Percentiles rank a stretch among this genome's conserved stretches.
These are phyloP conservation scores for Pristionchus maxplancki DNA, from an alignment of 2,888 invertebrate genomes.

Conservation along the genomic window DNA sequence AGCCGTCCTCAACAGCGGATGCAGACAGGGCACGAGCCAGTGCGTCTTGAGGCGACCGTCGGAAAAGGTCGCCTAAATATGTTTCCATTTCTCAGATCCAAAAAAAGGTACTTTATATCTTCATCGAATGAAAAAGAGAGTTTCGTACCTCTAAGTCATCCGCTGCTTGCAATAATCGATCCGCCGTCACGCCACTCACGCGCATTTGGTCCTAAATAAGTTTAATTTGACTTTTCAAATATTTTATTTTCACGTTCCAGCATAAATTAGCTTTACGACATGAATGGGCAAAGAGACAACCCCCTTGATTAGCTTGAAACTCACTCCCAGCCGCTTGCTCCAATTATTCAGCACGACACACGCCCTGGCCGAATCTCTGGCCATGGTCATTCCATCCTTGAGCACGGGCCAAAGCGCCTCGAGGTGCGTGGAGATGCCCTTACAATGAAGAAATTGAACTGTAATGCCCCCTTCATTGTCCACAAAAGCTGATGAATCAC, in stretches of 20 bases:
- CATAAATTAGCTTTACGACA: neutral
- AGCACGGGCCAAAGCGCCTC: conserved; percentile 44
- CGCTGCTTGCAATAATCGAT: conserved; percentile 10
- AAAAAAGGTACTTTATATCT: no score
- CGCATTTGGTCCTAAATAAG: conserved; percentile 41
- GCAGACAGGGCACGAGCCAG: conserved; percentile 43
- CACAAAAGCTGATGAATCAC: no score
- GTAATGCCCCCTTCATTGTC: no score
- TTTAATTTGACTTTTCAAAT: neutral
- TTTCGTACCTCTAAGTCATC: neutral
- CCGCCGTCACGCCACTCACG: neutral
- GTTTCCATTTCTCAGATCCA: no score
- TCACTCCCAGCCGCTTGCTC: conserved; percentile 48
- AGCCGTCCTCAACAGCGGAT: conserved; percentile 43
- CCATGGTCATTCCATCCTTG: conserved; percentile 42
- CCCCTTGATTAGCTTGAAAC: no score
- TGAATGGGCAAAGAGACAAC: no score
- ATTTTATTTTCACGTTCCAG: neutral
- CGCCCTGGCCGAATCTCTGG: conserved; percentile 42
- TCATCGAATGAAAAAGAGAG: no score
- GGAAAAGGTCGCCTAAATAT: neutral
- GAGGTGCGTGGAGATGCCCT: conserved; percentile 16
- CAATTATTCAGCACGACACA: conserved; percentile 32
- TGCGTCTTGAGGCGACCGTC: conserved; percentile 41
- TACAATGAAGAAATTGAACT: no score